Evolutionary conservation across 1,140 invertebrate genomes (phyloP).

Genomic region (Temnothorax longispinosus): DNA sequence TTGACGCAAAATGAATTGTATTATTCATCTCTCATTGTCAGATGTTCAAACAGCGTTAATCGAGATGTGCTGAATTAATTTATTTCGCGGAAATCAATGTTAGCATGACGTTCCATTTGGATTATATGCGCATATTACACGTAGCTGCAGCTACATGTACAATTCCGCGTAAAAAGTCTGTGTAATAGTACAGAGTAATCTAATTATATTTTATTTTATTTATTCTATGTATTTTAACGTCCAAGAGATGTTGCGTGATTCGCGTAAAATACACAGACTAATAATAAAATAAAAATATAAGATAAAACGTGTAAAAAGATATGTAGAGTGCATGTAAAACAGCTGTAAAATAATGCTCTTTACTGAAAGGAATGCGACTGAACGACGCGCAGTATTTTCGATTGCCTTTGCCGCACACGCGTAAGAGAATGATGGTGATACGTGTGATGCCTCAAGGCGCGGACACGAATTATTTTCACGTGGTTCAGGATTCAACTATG

Average conservation of each 20-base stretch:
- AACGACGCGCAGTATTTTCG: conserved; percentile 73
- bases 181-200: not conserved
- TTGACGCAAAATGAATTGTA: not conserved
- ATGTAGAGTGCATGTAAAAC: not conserved
- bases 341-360: not conserved
- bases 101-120: not conserved
- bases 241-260: no score
- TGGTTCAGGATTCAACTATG: not conserved
- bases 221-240: no score
- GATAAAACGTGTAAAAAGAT: not conserved
- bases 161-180: not conserved
- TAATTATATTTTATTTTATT: no score
- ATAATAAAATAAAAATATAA: not conserved
- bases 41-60: not conserved
- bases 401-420: conserved; percentile 59
- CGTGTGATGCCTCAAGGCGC: conserved; percentile 60
- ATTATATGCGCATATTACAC: no score
- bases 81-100: not conserved
- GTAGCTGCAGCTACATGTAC: not conserved
- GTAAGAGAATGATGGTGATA: conserved; percentile 70
- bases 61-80: not conserved
- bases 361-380: conserved; percentile 51
- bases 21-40: not conserved
- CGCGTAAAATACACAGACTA: no score
- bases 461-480: not conserved